Conservation (phyloP, 2,113 vertebrate species). For the Fregata magnificens region DNA sequence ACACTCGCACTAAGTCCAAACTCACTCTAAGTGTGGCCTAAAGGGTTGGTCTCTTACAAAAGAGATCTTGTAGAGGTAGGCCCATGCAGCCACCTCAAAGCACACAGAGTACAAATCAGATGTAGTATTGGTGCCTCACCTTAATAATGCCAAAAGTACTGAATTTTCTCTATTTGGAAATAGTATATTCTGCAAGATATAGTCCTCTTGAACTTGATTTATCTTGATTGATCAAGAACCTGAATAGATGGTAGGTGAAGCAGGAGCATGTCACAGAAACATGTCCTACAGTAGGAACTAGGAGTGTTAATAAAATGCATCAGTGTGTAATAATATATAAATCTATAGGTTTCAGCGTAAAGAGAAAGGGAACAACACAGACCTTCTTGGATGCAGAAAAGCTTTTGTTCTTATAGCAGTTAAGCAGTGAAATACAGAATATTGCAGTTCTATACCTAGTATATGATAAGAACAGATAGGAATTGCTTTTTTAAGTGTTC, state of each 20-base stretch:
- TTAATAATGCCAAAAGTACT: neutral
- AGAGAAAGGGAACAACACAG: neutral
- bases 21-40: neutral
- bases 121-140: fast-evolving
- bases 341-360: neutral
- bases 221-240: neutral
- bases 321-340: neutral
- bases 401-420: neutral
- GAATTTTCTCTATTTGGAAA: neutral
- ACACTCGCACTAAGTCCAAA: neutral
- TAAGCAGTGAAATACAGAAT: neutral
- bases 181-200: neutral
- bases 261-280: neutral
- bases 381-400: neutral
- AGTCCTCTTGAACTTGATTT: neutral
- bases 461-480: neutral
- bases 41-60: neutral
- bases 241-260: neutral
- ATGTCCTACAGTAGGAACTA: neutral
- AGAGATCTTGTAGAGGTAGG: neutral
- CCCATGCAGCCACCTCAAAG: neutral
- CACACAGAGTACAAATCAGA: neutral
- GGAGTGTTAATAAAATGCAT: neutral
- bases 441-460: neutral
- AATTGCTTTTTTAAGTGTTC: neutral